A percentile compares a stretch with the other conserved stretches of the same genome.
These are phyloP conservation scores for Ophiodon elongatus DNA, from an alignment of 2,113 vertebrate genomes.

Conservation along the genomic window DNA sequence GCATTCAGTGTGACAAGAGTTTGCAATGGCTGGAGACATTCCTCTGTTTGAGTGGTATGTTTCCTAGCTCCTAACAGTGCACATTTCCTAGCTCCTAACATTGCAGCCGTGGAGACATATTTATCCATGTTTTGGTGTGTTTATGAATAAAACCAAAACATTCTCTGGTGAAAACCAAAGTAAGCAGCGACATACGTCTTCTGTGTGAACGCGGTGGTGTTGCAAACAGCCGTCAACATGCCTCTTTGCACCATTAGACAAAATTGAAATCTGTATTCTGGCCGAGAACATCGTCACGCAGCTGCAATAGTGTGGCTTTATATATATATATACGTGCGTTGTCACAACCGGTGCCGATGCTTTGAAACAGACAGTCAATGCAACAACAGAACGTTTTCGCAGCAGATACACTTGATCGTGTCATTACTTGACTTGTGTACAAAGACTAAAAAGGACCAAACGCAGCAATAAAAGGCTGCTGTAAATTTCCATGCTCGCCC, in stretches of 20 bases:
- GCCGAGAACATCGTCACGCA: neutral
- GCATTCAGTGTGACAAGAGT: neutral
- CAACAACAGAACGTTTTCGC: neutral
- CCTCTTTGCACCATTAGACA: neutral
- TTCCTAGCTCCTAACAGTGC: neutral
- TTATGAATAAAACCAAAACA: neutral
- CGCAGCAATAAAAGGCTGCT: conserved; percentile 5
- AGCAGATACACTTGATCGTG: neutral
- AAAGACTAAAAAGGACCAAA: conserved; percentile 16
- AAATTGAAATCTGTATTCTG: neutral
- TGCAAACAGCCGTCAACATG: neutral
- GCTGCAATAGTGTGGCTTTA: neutral
- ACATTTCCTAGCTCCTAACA: no score
- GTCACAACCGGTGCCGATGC: neutral
- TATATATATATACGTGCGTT: neutral
- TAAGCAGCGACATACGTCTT: neutral
- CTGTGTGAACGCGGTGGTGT: neutral
- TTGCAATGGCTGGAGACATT: neutral
- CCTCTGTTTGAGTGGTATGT: neutral
- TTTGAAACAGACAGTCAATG: neutral
- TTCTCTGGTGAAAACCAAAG: neutral
- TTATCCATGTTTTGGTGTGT: neutral
- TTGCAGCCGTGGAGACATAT: neutral
- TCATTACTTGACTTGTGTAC: conserved; percentile 19
- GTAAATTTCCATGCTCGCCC: conserved; percentile 18